Conservation (phyloP, 2,797 vertebrate genomes). For the Pseudomugil tenellus region DNA sequence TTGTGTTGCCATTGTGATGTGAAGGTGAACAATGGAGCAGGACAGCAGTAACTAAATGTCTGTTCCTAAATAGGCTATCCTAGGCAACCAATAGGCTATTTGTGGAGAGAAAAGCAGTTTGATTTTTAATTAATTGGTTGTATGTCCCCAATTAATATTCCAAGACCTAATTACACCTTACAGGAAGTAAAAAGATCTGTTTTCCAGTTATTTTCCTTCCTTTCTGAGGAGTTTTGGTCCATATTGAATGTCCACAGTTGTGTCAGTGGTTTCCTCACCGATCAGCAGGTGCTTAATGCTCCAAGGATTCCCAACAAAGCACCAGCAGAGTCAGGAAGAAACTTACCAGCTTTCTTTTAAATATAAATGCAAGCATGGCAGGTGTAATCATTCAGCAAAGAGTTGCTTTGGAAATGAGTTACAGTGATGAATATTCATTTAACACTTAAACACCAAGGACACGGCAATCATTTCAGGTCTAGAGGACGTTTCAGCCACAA, state of each 20-base stretch:
- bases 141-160: neutral
- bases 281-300: no score
- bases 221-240: neutral
- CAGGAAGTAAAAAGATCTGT: neutral
- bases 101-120: constrained; percentile 9
- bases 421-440: neutral
- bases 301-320: no score
- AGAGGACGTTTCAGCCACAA: neutral
- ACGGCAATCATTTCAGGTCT: neutral
- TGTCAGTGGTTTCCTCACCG: neutral
- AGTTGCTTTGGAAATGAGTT: neutral
- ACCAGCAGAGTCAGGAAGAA: no score
- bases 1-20: neutral
- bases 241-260: neutral
- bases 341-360: no score
- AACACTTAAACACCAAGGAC: no score
- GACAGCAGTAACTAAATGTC: constrained; percentile 2
- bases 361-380: neutral
- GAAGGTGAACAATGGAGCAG: neutral
- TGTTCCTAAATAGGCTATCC: constrained; percentile 13
- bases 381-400: neutral
- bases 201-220: neutral
- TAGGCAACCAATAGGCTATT: constrained; percentile 7
- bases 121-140: neutral
- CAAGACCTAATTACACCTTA: neutral